Evolutionary conservation across 35 echinoderm and acorn worm species (phyloP).

Genomic region (Holothuria glaberrima): DNA sequence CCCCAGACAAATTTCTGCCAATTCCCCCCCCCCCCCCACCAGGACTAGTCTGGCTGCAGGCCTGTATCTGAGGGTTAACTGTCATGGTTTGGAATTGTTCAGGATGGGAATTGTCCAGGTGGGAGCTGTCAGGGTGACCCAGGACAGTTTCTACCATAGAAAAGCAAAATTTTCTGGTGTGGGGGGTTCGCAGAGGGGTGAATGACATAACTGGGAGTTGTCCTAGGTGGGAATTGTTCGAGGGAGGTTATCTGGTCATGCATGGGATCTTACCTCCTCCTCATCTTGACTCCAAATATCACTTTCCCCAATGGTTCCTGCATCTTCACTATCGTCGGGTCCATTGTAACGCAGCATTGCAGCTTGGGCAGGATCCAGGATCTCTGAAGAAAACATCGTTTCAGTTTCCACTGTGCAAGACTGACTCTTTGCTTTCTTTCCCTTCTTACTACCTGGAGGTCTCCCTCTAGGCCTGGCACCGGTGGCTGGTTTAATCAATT

Average conservation of each 20-base stretch:
- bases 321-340: constrained; percentile 49
- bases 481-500: constrained; percentile 7
- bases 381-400: background rate
- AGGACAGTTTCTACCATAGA: background rate
- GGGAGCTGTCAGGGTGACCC: too few relatives aligned
- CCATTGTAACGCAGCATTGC: constrained; percentile 51
- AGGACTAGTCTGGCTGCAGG: too few relatives aligned
- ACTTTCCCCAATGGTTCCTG: constrained; percentile 40
- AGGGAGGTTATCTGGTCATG: too few relatives aligned
- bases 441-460: constrained; percentile 60
- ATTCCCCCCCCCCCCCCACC: too few relatives aligned
- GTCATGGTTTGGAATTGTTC: too few relatives aligned
- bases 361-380: constrained; percentile 53
- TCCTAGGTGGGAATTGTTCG: background rate
- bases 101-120: too few relatives aligned
- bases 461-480: constrained; percentile 16
- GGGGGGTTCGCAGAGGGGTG: background rate
- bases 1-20: too few relatives aligned
- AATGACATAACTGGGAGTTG: background rate
- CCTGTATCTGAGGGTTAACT: too few relatives aligned
- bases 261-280: background rate
- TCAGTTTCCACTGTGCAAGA: background rate
- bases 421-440: constrained; percentile 13
- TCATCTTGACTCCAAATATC: constrained; percentile 44
- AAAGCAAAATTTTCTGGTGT: background rate